Conservation (phyloP, 2,797 vertebrate species). For the Rhinophrynus dorsalis region DNA sequence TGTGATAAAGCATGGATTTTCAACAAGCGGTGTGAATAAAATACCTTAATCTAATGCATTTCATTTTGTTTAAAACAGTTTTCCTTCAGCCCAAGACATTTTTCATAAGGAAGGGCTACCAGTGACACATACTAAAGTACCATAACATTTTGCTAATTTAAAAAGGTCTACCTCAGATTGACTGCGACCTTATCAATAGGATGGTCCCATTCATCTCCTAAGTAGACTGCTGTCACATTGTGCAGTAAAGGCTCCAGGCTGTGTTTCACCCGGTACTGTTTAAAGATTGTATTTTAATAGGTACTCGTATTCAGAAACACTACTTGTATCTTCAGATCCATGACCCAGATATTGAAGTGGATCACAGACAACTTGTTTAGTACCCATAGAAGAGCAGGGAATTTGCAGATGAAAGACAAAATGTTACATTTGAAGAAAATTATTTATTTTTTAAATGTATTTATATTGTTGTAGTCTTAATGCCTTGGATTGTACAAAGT, state of each 20-base stretch:
- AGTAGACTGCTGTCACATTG: slow-evolving; percentile 60
- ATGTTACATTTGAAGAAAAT: background rate
- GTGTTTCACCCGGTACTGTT: slow-evolving; percentile 52
- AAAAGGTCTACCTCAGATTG: slow-evolving; percentile 81
- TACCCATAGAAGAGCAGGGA: too few species aligned
- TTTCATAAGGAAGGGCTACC: slow-evolving; percentile 70
- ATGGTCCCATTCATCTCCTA: slow-evolving; percentile 81
- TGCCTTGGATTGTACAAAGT: too few species aligned
- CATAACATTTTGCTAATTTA: slow-evolving; percentile 80
- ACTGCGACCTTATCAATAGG: slow-evolving; percentile 85
- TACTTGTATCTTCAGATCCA: background rate
- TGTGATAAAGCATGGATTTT: slow-evolving; percentile 10
- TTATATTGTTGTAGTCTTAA: too few species aligned
- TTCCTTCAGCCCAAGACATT: slow-evolving; percentile 67
- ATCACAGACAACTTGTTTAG: background rate
- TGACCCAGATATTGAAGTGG: background rate
- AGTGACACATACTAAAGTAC: slow-evolving; percentile 74
- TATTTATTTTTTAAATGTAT: too few species aligned
- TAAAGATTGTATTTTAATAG: slow-evolving; percentile 51
- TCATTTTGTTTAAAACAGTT: slow-evolving; percentile 58
- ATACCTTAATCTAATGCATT: slow-evolving; percentile 34
- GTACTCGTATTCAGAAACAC: slow-evolving; percentile 4
- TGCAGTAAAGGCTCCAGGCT: slow-evolving; percentile 59
- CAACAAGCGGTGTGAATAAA: slow-evolving; percentile 5
- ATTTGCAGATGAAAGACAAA: background rate